A percentile compares a stretch with the other conserved stretches of the same genome.
These are phyloP conservation scores for Trachemys scripta DNA, from an alignment of 2,113 vertebrate genomes.

Conservation along the genomic window DNA sequence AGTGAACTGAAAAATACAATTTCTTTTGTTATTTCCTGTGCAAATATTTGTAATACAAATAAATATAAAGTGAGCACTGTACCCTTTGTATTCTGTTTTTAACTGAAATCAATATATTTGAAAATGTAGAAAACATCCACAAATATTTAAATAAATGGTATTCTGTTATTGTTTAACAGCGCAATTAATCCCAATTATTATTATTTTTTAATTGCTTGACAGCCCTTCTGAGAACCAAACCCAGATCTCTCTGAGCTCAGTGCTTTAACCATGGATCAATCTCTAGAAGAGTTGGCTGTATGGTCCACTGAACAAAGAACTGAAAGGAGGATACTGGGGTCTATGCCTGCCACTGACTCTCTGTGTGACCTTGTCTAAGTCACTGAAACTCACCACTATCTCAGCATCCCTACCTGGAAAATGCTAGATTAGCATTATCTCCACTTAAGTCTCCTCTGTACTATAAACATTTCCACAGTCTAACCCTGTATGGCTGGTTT, in stretches of 20 bases:
- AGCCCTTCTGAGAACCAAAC: background rate
- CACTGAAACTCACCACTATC: background rate
- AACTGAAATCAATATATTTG: too few relatives aligned
- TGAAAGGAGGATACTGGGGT: background rate
- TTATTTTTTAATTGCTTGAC: too few relatives aligned
- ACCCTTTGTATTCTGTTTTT: too few relatives aligned
- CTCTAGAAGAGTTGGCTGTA: background rate
- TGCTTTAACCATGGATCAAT: background rate
- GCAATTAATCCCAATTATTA: too few relatives aligned
- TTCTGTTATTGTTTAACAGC: too few relatives aligned
- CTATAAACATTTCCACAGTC: constrained; percentile 15
- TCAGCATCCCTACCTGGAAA: background rate
- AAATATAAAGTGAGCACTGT: too few relatives aligned
- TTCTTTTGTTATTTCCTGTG: too few relatives aligned
- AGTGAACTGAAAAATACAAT: too few relatives aligned
- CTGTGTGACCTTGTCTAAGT: background rate
- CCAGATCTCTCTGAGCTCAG: background rate
- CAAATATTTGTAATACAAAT: too few relatives aligned
- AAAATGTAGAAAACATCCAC: too few relatives aligned
- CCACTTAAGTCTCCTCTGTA: constrained; percentile 32
- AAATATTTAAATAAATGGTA: too few relatives aligned
- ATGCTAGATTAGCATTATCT: background rate
- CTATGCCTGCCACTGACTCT: background rate
- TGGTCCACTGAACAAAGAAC: fast-evolving
- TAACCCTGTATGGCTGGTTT: constrained; percentile 47